These are phyloP conservation scores for Eupithecia centaureata DNA, from an alignment of 2,888 invertebrate genomes.

Conservation along the genomic window DNA sequence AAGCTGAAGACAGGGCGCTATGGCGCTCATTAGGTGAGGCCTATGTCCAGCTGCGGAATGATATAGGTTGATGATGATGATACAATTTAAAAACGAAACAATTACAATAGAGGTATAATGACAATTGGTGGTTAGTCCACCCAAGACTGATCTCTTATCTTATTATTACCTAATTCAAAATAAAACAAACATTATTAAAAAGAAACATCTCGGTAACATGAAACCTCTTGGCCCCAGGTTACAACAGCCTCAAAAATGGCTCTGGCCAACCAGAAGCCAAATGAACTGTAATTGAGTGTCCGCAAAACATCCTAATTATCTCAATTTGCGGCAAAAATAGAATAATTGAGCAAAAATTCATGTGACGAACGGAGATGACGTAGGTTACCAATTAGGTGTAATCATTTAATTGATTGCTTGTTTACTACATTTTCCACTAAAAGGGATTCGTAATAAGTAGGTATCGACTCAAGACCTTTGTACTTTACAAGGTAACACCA, in stretches of 20 bases:
- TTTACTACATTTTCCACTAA: not conserved
- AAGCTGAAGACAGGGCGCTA: too few relatives aligned
- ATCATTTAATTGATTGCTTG: conserved; percentile 17
- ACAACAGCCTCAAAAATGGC: not conserved
- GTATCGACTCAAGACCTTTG: not conserved
- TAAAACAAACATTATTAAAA: not conserved
- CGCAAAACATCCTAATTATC: conserved; percentile 37
- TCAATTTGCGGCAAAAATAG: conserved; percentile 29
- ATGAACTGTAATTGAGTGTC: conserved; percentile 25
- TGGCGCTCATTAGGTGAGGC: too few relatives aligned
- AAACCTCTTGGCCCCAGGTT: not conserved
- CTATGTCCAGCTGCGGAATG: too few relatives aligned
- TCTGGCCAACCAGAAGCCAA: not conserved
- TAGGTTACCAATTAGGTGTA: conserved; percentile 11
- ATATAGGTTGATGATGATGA: too few relatives aligned
- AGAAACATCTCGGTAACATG: too few relatives aligned
- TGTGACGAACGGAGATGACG: conserved; percentile 9
- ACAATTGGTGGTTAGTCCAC: too few relatives aligned
- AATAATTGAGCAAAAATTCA: conserved; percentile 28
- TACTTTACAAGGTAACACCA: not conserved
- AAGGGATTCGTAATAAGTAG: not conserved
- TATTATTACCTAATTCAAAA: not conserved
- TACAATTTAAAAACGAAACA: too few relatives aligned
- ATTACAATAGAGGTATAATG: too few relatives aligned
- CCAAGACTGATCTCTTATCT: too few relatives aligned